These are phyloP conservation scores for Syrrhaptes paradoxus DNA, from an alignment of 2,113 vertebrate species.

Conservation along the genomic window DNA sequence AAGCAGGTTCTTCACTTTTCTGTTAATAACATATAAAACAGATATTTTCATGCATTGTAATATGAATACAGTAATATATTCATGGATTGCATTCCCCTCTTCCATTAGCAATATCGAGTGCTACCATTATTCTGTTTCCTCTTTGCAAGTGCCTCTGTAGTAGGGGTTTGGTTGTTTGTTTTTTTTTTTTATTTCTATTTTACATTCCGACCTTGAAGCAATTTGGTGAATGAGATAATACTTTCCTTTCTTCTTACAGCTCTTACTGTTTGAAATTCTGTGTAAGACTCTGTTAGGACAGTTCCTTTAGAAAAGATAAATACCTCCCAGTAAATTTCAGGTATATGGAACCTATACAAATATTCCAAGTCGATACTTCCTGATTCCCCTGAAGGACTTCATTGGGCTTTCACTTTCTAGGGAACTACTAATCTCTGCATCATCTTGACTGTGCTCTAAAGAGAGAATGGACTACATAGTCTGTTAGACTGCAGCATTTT, in stretches of 20 bases:
- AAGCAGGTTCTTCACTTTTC: neutral
- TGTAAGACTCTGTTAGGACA: neutral
- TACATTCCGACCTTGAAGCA: neutral
- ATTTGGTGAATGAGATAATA: neutral
- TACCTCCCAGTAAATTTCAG: neutral
- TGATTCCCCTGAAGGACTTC: neutral
- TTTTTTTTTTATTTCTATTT: neutral
- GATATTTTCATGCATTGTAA: neutral
- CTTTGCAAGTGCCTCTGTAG: neutral
- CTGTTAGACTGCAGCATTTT: neutral
- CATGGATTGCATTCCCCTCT: neutral
- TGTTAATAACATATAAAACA: neutral
- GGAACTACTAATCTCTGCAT: neutral
- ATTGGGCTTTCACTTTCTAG: neutral
- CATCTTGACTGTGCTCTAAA: neutral
- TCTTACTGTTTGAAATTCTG: neutral
- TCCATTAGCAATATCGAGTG: neutral
- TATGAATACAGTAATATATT: neutral
- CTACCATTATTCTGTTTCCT: neutral
- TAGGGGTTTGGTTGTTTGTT: neutral
- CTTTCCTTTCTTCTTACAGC: neutral
- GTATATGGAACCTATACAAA: neutral
- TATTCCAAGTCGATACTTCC: neutral
- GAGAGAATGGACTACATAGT: neutral
- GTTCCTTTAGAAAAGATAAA: neutral